A percentile compares a stretch with the other conserved stretches of the same genome.
Conservation (phyloP, 2,113 vertebrate species). For the Probosciger aterrimus region DNA sequence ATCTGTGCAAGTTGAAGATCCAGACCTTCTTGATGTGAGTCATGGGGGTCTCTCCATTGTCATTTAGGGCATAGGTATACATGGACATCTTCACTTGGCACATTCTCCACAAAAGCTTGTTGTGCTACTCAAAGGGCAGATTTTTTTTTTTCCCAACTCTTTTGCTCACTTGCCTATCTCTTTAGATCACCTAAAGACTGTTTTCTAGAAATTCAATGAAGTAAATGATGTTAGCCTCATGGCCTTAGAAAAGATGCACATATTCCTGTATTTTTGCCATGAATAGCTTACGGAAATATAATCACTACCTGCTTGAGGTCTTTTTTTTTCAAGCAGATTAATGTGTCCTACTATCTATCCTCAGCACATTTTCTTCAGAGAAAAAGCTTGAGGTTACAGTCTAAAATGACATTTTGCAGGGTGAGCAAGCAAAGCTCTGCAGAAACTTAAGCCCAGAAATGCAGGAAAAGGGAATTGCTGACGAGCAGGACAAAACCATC, state of each 20-base stretch:
- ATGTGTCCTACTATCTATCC: background rate
- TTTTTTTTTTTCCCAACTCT: background rate
- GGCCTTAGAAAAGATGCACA: background rate
- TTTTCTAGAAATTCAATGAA: background rate
- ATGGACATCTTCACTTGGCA: background rate
- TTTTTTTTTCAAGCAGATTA: background rate
- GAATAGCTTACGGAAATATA: background rate
- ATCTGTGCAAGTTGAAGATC: background rate
- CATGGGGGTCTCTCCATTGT: background rate
- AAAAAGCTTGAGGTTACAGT: background rate
- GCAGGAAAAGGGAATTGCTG: background rate
- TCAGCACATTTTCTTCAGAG: background rate
- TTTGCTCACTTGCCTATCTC: background rate
- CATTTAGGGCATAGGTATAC: background rate
- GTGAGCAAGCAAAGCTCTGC: background rate
- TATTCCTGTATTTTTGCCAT: background rate
- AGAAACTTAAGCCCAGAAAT: background rate
- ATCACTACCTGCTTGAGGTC: background rate
- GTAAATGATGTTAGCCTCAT: background rate
- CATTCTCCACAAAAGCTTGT: background rate
- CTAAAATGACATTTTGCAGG: background rate
- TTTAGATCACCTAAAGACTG: background rate
- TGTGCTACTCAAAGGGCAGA: background rate
- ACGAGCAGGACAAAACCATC: background rate
- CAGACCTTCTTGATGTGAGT: background rate